Evolutionary conservation across 2,888 invertebrate species (phyloP).

Genomic region (Brenthis daphne): DNA sequence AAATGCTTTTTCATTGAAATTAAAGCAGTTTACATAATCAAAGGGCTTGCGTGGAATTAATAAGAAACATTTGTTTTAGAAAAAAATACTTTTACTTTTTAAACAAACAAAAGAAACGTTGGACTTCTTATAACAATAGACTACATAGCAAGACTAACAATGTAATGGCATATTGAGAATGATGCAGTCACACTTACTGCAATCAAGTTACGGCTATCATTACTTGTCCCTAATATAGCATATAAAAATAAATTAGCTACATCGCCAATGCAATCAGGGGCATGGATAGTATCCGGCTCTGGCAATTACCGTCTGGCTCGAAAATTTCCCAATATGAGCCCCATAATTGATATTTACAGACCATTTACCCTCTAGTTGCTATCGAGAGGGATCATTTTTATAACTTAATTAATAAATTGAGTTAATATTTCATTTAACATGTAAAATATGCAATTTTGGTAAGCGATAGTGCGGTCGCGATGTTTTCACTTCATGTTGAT

Average conservation of each 20-base stretch:
- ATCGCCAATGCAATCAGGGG: conserved; percentile 59
- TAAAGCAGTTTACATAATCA: conserved; percentile 32
- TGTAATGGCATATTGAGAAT: neutral
- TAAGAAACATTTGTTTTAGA: conserved; percentile 21
- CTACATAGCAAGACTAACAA: no score
- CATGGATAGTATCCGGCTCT: conserved; percentile 44
- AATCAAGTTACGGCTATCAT: conserved; percentile 25
- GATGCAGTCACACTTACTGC: conserved; percentile 7
- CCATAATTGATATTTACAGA: conserved; percentile 77
- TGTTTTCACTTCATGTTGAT: conserved; percentile 1
- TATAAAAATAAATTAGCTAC: conserved; percentile 77
- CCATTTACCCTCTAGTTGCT: conserved; percentile 60
- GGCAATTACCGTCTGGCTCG: conserved; percentile 63
- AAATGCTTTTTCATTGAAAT: conserved; percentile 37
- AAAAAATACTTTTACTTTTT: neutral
- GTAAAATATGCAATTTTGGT: conserved; percentile 27
- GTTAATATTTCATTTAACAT: conserved; percentile 34
- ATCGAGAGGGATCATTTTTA: conserved; percentile 56
- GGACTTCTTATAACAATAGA: no score
- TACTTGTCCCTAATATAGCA: conserved; percentile 40
- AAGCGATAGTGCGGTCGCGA: conserved; percentile 8
- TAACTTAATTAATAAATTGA: conserved; percentile 55
- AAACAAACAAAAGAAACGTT: no score
- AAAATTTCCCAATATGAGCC: conserved; percentile 64
- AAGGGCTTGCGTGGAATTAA: conserved; percentile 18